phyloP scores from a whole-genome alignment of 2,113 vertebrate genomes.

The Trematocara variabile region DNA sequence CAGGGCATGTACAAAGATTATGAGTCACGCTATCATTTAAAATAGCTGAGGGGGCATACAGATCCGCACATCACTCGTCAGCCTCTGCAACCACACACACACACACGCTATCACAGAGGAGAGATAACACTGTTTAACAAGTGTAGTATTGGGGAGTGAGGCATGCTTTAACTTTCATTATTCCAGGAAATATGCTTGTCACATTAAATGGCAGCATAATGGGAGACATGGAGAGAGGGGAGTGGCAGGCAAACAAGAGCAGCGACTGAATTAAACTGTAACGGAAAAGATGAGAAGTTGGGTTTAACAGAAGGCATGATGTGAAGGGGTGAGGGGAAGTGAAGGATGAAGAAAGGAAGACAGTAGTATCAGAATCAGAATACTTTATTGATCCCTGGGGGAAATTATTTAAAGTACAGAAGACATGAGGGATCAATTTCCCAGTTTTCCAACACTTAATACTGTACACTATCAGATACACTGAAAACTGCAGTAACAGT shows the following conservation, averaged over 20 bases:
- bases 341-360: not conserved
- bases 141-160: slow-evolving; percentile 12
- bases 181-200: slow-evolving; percentile 38
- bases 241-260: slow-evolving; percentile 2
- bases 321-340: not conserved
- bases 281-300: not conserved
- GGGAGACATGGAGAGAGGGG: not conserved
- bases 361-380: too few relatives aligned
- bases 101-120: not conserved
- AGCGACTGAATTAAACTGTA: not conserved
- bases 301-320: not conserved
- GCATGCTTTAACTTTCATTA: slow-evolving; percentile 23
- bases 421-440: not conserved
- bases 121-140: slow-evolving; percentile 47
- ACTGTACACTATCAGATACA: not conserved
- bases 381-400: too few relatives aligned
- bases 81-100: not conserved
- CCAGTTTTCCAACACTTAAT: not conserved
- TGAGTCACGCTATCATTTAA: slow-evolving; percentile 40
- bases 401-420: not conserved
- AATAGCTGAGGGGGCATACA: slow-evolving; percentile 29
- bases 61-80: slow-evolving; percentile 33
- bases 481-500: not conserved
- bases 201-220: slow-evolving; percentile 39
- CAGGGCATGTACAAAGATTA: slow-evolving; percentile 36